These are phyloP conservation scores for Cerceris rybyensis DNA, from an alignment of 2,888 invertebrate species.

Conservation along the genomic window DNA sequence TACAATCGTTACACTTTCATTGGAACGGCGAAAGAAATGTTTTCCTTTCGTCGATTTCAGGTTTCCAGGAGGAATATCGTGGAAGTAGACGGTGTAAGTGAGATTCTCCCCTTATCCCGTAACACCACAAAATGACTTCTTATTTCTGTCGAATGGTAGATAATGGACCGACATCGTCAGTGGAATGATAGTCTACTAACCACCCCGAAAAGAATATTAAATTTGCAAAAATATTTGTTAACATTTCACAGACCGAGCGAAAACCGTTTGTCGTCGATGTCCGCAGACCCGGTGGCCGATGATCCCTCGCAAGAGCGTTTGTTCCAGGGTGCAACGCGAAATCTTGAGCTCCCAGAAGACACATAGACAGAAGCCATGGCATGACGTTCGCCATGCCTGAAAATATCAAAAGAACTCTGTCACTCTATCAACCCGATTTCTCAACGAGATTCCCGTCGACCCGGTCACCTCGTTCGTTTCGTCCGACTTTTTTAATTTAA, in stretches of 20 bases:
- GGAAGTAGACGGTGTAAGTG: no score
- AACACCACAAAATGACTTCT: no score
- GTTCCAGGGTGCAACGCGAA: constrained; percentile 67
- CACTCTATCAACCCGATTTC: constrained; percentile 25
- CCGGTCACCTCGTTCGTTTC: constrained; percentile 32
- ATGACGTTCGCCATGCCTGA: constrained; percentile 77
- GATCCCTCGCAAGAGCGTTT: constrained; percentile 72
- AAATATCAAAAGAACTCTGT: constrained; percentile 29
- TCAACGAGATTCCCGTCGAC: constrained; percentile 34
- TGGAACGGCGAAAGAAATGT: no score
- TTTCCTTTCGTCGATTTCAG: no score
- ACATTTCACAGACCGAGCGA: constrained; percentile 61
- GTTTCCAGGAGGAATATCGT: no score
- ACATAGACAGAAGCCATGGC: constrained; percentile 81
- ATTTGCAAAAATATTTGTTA: no score
- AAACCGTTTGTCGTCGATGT: constrained; percentile 48
- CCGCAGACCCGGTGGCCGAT: constrained; percentile 67
- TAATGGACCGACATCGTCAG: no score
- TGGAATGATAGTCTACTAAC: no score
- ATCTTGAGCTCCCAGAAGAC: constrained; percentile 76
- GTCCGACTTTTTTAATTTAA: not conserved
- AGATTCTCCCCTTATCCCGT: no score
- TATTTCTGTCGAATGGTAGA: no score
- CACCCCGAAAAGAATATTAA: no score
- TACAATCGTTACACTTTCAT: no score